phyloP scores from a whole-genome alignment of 2,797 vertebrate species.

The Alectoris magna region DNA sequence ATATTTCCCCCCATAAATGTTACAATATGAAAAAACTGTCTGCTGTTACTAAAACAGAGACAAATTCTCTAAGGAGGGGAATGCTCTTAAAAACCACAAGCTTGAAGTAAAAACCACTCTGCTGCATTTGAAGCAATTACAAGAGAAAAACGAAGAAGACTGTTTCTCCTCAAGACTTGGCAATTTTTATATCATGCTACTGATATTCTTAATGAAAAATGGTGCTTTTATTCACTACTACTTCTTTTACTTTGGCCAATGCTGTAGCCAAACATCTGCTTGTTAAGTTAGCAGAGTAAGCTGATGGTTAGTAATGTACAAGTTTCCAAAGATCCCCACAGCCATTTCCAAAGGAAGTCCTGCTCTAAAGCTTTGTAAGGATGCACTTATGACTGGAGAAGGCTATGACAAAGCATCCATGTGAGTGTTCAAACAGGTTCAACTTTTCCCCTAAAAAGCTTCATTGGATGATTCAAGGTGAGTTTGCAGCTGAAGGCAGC shows the following conservation, averaged over 20 bases:
- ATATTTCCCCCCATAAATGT: slow-evolving; percentile 28
- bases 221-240: not conserved
- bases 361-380: not conserved
- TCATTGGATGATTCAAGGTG: not conserved
- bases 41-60: slow-evolving; percentile 64
- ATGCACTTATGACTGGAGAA: not conserved
- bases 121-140: slow-evolving; percentile 54
- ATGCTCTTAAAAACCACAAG: slow-evolving; percentile 51
- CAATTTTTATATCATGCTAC: slow-evolving; percentile 45
- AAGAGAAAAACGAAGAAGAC: slow-evolving; percentile 58
- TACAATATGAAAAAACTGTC: slow-evolving; percentile 54
- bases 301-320: not conserved
- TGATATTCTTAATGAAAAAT: slow-evolving; percentile 38
- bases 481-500: not conserved
- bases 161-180: slow-evolving; percentile 70
- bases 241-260: slow-evolving; percentile 13
- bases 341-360: not conserved
- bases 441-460: not conserved
- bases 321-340: slow-evolving; percentile 19
- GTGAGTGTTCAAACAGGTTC: not conserved
- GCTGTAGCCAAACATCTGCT: slow-evolving; percentile 51
- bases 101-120: slow-evolving; percentile 43
- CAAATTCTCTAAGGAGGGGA: slow-evolving; percentile 60
- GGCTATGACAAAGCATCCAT: not conserved
- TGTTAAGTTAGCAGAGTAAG: slow-evolving; percentile 15